Conservation (phyloP, 2,888 invertebrate genomes). For the Crioceris asparagi region DNA sequence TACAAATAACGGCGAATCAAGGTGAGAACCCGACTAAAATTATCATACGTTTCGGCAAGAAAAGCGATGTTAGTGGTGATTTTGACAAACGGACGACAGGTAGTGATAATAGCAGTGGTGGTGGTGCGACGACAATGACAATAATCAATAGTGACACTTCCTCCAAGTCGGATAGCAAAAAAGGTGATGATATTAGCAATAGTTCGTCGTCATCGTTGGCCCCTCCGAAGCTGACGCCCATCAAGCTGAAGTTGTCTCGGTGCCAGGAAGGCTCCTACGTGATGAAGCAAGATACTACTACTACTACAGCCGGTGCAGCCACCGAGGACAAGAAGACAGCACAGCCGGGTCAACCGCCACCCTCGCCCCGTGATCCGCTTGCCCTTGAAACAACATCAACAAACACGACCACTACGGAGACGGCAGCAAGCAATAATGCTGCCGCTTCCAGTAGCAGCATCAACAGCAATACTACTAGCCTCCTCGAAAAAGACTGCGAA, state of each 20-base stretch:
- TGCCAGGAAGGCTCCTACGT: constrained; percentile 67
- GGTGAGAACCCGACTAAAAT: constrained; percentile 54
- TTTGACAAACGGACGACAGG: constrained; percentile 17
- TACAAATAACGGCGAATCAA: constrained; percentile 47
- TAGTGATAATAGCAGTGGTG: constrained; percentile 27
- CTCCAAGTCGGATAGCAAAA: constrained; percentile 2
- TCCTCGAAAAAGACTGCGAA: constrained; percentile 67
- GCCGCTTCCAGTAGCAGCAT: constrained; percentile 14
- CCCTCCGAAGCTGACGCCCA: constrained; percentile 53
- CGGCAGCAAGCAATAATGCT: background rate
- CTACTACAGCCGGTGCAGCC: constrained; percentile 28
- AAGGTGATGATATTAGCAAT: background rate
- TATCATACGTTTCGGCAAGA: constrained; percentile 61
- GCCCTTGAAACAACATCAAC: constrained; percentile 7
- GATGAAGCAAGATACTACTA: constrained; percentile 42
- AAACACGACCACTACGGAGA: constrained; percentile 4
- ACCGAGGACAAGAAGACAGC: constrained; percentile 29
- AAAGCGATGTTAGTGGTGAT: constrained; percentile 23
- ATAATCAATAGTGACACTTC: background rate
- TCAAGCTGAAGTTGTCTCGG: constrained; percentile 73
- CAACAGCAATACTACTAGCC: background rate
- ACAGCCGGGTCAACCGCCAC: constrained; percentile 30
- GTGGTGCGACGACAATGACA: constrained; percentile 7
- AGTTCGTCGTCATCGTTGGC: constrained; percentile 4
- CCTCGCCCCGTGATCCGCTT: constrained; percentile 23